phyloP scores from a whole-genome alignment of 2,113 vertebrate species.

The Porphyrio hochstetteri region DNA sequence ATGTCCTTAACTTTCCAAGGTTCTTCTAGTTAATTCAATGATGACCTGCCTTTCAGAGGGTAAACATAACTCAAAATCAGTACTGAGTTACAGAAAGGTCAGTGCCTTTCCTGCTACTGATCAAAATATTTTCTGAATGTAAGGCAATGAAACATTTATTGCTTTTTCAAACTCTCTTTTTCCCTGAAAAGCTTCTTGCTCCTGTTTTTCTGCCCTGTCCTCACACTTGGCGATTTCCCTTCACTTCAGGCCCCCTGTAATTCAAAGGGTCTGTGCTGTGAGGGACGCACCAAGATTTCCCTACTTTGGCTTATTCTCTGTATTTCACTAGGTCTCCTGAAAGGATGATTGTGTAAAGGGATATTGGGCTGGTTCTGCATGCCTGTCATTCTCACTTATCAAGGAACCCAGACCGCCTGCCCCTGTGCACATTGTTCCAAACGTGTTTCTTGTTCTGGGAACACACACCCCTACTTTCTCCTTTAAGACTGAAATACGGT shows the following conservation, averaged over 20 bases:
- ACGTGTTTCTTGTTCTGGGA: background rate
- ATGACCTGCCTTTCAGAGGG: conserved; percentile 15
- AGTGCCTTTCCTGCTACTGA: conserved; percentile 42
- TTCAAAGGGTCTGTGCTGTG: background rate
- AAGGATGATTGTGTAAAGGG: background rate
- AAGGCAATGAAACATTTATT: conserved; percentile 7
- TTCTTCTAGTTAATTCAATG: background rate
- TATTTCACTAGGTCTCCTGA: background rate
- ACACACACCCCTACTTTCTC: background rate
- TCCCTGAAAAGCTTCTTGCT: background rate
- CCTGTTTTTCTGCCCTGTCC: background rate
- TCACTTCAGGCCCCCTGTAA: background rate
- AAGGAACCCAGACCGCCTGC: background rate
- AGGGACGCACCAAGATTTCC: background rate
- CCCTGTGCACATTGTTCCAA: background rate
- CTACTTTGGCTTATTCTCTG: background rate
- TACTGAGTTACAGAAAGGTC: background rate
- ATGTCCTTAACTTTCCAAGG: background rate
- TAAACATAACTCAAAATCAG: conserved; percentile 22
- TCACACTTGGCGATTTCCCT: background rate
- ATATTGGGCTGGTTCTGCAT: background rate
- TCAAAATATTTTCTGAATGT: background rate
- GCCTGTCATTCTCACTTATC: background rate
- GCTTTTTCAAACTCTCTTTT: background rate
- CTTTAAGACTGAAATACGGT: background rate